phyloP scores from a whole-genome alignment of 2,888 invertebrate genomes.

The Ptychoptera contaminata region DNA sequence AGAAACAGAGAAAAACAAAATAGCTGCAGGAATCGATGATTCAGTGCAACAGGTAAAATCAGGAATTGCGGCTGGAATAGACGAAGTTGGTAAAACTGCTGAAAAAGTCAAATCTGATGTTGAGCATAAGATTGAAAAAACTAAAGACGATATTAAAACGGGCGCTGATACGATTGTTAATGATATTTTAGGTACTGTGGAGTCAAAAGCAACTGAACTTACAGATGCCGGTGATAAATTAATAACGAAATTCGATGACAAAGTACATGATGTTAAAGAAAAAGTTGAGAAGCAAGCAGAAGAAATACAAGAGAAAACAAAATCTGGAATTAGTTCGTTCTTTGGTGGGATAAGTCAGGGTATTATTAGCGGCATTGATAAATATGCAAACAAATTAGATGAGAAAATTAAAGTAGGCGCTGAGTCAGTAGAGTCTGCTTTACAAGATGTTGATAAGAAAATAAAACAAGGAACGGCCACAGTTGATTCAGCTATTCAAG shows the following conservation, averaged over 20 bases:
- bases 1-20: not conserved
- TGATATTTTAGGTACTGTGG: not conserved
- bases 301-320: constrained; percentile 3
- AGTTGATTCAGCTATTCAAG: constrained; percentile 5
- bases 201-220: constrained; percentile 2
- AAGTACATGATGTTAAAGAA: not conserved
- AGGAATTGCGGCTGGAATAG: not conserved
- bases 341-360: constrained; percentile 9
- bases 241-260: constrained; percentile 7
- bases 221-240: constrained; percentile 9
- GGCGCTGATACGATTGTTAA: not conserved
- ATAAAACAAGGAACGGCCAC: constrained; percentile 6
- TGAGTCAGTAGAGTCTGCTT: not conserved
- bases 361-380: constrained; percentile 7
- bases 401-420: constrained; percentile 2
- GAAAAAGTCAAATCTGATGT: constrained; percentile 8
- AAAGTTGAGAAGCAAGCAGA: not conserved
- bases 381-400: constrained; percentile 4
- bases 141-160: not conserved
- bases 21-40: constrained; percentile 3
- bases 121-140: constrained; percentile 5
- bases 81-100: constrained; percentile 4
- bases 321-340: constrained; percentile 9
- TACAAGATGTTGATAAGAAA: not conserved
- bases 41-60: not conserved